Conservation (phyloP, 2,888 invertebrate species). For the Taphrorychus bicolor region DNA sequence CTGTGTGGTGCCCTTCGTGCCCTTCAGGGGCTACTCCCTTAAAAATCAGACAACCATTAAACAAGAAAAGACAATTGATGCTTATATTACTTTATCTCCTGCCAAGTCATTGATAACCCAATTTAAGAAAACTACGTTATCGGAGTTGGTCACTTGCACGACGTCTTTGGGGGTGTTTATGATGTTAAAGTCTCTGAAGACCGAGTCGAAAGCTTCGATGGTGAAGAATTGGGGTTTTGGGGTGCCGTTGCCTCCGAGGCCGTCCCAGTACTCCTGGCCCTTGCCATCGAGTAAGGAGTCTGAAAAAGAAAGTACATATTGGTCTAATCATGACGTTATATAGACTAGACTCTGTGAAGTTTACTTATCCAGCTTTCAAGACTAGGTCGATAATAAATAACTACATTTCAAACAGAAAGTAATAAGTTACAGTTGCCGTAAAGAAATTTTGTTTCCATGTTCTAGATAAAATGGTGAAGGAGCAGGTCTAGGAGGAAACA, state of each 20-base stretch:
- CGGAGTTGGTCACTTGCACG: constrained; percentile 19
- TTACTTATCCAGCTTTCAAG: too few species aligned
- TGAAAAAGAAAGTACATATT: too few species aligned
- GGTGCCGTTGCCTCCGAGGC: constrained; percentile 36
- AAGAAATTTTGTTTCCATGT: too few species aligned
- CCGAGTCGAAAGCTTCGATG: constrained; percentile 34
- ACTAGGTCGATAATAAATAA: too few species aligned
- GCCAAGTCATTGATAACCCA: constrained; percentile 18
- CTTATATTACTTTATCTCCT: constrained; percentile 13
- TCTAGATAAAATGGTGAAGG: too few species aligned
- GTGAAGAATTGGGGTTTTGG: constrained; percentile 43
- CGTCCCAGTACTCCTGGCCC: constrained; percentile 43
- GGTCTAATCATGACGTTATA: too few species aligned
- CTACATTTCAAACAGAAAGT: too few species aligned
- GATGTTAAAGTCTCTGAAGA: constrained; percentile 23
- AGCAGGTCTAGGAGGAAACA: too few species aligned
- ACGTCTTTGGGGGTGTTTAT: constrained; percentile 13
- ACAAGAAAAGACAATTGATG: too few species aligned
- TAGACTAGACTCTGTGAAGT: too few species aligned
- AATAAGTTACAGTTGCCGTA: too few species aligned
- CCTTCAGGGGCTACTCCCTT: constrained; percentile 12
- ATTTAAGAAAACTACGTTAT: constrained; percentile 15
- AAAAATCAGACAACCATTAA: too few species aligned
- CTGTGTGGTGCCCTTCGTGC: constrained; percentile 42
- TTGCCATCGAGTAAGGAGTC: constrained; percentile 41